These are phyloP conservation scores for Ladona fulva DNA, from an alignment of 1,140 invertebrate species.

Conservation along the genomic window DNA sequence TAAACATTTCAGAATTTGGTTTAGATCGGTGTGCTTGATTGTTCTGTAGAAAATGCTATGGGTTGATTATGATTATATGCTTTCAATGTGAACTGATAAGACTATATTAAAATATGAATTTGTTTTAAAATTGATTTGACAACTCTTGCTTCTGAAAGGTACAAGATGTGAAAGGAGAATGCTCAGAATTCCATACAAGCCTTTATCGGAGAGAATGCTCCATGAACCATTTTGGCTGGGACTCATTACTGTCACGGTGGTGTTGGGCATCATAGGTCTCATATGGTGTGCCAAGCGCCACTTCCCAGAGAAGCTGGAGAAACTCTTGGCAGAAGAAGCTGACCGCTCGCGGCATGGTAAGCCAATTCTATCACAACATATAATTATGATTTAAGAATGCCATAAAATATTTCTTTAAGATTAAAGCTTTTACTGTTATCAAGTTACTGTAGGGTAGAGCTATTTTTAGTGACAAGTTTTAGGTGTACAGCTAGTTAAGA, in stretches of 20 bases:
- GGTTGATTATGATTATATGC: too few relatives aligned
- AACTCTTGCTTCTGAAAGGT: neutral
- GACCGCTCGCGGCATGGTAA: slow-evolving; percentile 42
- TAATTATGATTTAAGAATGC: too few relatives aligned
- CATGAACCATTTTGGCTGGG: slow-evolving; percentile 77
- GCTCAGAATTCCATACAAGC: slow-evolving; percentile 55
- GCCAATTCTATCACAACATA: neutral
- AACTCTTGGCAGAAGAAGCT: slow-evolving; percentile 66
- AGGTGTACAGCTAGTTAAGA: too few relatives aligned
- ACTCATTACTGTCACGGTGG: slow-evolving; percentile 64
- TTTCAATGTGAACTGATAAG: too few relatives aligned
- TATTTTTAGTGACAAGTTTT: too few relatives aligned
- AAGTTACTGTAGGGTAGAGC: too few relatives aligned
- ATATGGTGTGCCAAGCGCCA: slow-evolving; percentile 72
- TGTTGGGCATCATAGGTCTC: slow-evolving; percentile 59
- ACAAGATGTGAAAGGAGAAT: slow-evolving; percentile 49
- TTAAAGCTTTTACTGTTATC: too few relatives aligned
- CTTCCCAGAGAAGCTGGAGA: slow-evolving; percentile 73
- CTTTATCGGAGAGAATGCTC: slow-evolving; percentile 61
- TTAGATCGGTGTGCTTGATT: too few relatives aligned
- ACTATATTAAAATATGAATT: too few relatives aligned
- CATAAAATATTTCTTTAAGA: too few relatives aligned
- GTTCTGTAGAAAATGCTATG: too few relatives aligned
- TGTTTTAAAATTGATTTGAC: neutral
- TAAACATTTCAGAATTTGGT: too few relatives aligned